Conservation (phyloP, 2,888 invertebrate species). For the Himalopsyche anomala region DNA sequence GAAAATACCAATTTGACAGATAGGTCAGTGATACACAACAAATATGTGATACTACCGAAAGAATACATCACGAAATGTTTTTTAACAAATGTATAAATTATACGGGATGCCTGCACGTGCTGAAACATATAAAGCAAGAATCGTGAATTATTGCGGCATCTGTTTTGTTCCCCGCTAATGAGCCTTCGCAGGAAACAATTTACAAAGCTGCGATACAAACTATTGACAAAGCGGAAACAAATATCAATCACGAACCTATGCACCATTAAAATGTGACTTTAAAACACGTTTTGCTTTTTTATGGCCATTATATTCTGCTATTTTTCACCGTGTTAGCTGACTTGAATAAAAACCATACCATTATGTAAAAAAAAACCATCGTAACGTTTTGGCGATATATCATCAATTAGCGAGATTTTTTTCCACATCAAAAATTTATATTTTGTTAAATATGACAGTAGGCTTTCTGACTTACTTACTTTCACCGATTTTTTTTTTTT, state of each 20-base stretch:
- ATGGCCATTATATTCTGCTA: no score
- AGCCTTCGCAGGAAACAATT: neutral
- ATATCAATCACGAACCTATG: neutral
- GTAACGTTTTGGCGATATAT: no score
- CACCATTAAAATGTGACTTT: neutral
- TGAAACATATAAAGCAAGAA: neutral
- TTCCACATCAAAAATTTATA: no score
- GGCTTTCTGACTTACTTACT: no score
- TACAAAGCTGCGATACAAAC: conserved; percentile 9
- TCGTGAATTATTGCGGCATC: conserved; percentile 24
- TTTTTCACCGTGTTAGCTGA: no score
- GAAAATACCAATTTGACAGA: no score
- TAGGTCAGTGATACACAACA: no score
- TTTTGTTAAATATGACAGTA: no score
- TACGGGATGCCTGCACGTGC: neutral
- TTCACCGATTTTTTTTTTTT: no score
- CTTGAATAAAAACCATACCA: no score
- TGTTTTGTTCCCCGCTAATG: conserved; percentile 29
- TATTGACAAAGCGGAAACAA: neutral
- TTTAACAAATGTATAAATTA: neutral
- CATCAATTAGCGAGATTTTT: no score
- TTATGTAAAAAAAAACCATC: no score
- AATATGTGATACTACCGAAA: neutral
- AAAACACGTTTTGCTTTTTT: neutral
- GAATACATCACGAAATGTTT: neutral